A percentile compares a stretch with the other conserved stretches of the same genome.
phyloP scores from a whole-genome alignment of 2,888 invertebrate species.

The Diadegma fenestrale region DNA sequence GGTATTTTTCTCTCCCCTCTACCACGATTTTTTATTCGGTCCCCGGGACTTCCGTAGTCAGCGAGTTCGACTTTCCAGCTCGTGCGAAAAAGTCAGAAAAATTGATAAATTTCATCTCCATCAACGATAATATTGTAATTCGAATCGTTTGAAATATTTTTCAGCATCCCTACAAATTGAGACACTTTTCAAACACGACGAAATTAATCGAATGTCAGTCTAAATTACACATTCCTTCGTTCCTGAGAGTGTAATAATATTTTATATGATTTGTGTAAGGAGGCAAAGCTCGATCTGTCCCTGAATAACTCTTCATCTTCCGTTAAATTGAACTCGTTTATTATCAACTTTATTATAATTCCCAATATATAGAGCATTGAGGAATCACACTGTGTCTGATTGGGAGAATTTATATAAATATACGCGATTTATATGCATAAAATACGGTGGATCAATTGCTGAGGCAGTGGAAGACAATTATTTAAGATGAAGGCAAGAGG shows the following conservation, averaged over 20 bases:
- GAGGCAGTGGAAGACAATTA: conserved; percentile 56
- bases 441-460: conserved; percentile 45
- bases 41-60: neutral
- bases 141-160: neutral
- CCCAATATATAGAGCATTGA: conserved; percentile 45
- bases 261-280: neutral
- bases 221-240: neutral
- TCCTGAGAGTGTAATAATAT: neutral
- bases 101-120: neutral
- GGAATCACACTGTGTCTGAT: conserved; percentile 40
- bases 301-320: conserved; percentile 28
- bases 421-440: neutral
- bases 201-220: neutral
- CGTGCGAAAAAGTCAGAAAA: neutral
- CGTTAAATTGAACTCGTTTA: conserved; percentile 19
- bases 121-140: neutral
- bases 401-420: conserved; percentile 17
- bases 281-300: neutral
- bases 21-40: neutral
- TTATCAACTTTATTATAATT: conserved; percentile 52
- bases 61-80: neutral
- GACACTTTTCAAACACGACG: neutral
- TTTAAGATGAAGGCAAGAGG: conserved; percentile 58
- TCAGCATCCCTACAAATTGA: neutral
- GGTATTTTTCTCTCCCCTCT: neutral